A percentile compares a stretch with the other conserved stretches of the same genome.
Evolutionary conservation across 1,140 invertebrate genomes (phyloP).

Genomic region (Drosophila neocordata): DNA sequence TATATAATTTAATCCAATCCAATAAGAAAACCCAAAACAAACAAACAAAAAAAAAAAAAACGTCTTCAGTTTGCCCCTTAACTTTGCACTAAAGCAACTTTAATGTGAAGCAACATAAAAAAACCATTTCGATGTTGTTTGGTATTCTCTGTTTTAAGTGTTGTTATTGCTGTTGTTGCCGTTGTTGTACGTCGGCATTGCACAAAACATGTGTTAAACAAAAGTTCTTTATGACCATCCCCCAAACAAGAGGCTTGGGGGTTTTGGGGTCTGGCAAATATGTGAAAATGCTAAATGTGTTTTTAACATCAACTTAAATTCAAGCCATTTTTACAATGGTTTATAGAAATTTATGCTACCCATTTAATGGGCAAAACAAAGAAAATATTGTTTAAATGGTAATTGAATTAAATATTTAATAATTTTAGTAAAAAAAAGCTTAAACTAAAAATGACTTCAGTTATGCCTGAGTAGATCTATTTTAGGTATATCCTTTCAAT

Average conservation of each 20-base stretch:
- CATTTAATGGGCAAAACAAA: neutral
- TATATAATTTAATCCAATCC: constrained; percentile 1
- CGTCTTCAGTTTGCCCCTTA: neutral
- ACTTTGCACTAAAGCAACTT: constrained; percentile 7
- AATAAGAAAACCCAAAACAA: neutral
- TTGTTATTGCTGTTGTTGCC: neutral
- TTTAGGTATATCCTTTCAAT: too few relatives aligned
- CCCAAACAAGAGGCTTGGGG: constrained; percentile 3
- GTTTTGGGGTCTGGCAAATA: neutral
- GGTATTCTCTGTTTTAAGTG: neutral
- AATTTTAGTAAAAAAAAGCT: too few relatives aligned
- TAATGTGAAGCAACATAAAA: constrained; percentile 12
- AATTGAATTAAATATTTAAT: too few relatives aligned
- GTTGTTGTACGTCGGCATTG: constrained; percentile 6
- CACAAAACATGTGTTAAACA: constrained; percentile 36
- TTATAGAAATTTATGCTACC: neutral
- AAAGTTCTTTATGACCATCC: constrained; percentile 41
- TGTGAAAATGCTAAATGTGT: constrained; percentile 46
- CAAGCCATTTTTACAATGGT: neutral
- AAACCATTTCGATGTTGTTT: constrained; percentile 12
- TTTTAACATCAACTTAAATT: constrained; percentile 29
- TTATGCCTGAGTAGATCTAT: too few relatives aligned
- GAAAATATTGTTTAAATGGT: too few relatives aligned
- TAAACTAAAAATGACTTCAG: too few relatives aligned
- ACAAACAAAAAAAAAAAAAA: neutral